Base-by-base conservation (phyloP, 2,797 vertebrate genomes). In the Eurystomus glaucurus region DNA sequence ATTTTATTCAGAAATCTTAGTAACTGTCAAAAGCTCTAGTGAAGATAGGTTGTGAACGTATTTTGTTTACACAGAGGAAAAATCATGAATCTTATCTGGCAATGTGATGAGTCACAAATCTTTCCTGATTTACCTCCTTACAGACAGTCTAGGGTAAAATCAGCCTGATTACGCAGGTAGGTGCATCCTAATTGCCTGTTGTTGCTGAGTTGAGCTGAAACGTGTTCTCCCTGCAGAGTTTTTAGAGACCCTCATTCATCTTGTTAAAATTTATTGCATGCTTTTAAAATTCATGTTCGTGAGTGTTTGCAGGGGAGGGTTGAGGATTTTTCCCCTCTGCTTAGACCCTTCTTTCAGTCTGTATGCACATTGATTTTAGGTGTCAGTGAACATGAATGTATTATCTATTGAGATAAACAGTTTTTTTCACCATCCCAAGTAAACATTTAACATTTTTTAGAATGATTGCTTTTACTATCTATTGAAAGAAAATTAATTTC, bases 1-100 rank as follows among this genome's bases (percentile, higher is more conserved):
- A 35, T 95, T 97, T 97, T 97, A 95, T 97, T 97, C 92, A 86
- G 90, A 97, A 97, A 95, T 85, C 54, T 64, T 94, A 86, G 11
- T 97, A 91, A 69, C 87, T 96, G 77, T 95, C 93, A 88, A 85
- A 93, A 96, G 79, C 71, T 95, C 79, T 81, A 96, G 85, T 74
- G 61, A 97, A 96, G 86, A 71, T 95, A 95, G 70, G 69, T 96
- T 92, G 88, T 33, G 45, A 97, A 96, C 12, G 0, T 51, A 43
- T 54, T 95, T 94, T 96, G 80, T 94, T 96, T 90, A 88, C 58
- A 39, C 51, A 52, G 71, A 91, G 41, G 43, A 74, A 90, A 85
- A 88, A 58, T 29, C 13, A 39, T 54, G 1, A 68, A 18, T 84
- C 81, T 41, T 78, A 65, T n/a, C 72, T 77, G 90, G 85, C 85